Evolutionary conservation across 23 tunicate genomes (phyloP), one percentile per base, ranked within the genome.

Genomic region (Corella eumyota): DNA sequence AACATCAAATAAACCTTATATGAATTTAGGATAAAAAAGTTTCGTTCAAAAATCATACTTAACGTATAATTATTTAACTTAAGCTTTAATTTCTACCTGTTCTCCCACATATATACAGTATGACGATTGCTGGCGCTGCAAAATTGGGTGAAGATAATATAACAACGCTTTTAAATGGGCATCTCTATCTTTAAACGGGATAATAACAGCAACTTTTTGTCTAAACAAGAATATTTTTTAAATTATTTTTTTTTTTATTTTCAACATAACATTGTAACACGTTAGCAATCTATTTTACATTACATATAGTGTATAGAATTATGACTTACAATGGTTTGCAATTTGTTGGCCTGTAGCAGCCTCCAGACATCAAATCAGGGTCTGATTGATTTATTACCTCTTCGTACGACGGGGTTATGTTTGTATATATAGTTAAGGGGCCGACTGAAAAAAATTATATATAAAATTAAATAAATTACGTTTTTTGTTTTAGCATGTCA

Each of bases 171-270:
- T 72, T 25, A 92, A 50, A 83, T 92, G 99, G 20, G 92, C 81
- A 24, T 83, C 99, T 64, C 99, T 56, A 46, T 92, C 92, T 61
- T 92, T 92, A 57, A 72, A 92, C 36, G 99, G 99, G 20, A 92
- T 83, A 9, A 92, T 71, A 20, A 92, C 58, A 15, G 99, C 99
- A 30, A 92, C 93, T 32, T 86, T 78, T 54, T 86, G 86, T 37
- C 95, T 86, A 65, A 1, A 67, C 7, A 20, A 34, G 25, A 50
- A 20, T 7, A 17, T 5, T 38, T 5, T 7, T 27, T n/a, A n/a
- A n/a, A n/a, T n/a, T n/a, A n/a, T n/a, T n/a, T n/a, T n/a, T n/a
- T n/a, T n/a, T n/a, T n/a, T n/a, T n/a, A n/a, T n/a, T n/a, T n/a
- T n/a, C n/a, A n/a, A n/a, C n/a, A n/a, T n/a, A n/a, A n/a, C n/a